phyloP scores from a whole-genome alignment of 2,888 invertebrate genomes.

The Melangyna quadrimaculata region DNA sequence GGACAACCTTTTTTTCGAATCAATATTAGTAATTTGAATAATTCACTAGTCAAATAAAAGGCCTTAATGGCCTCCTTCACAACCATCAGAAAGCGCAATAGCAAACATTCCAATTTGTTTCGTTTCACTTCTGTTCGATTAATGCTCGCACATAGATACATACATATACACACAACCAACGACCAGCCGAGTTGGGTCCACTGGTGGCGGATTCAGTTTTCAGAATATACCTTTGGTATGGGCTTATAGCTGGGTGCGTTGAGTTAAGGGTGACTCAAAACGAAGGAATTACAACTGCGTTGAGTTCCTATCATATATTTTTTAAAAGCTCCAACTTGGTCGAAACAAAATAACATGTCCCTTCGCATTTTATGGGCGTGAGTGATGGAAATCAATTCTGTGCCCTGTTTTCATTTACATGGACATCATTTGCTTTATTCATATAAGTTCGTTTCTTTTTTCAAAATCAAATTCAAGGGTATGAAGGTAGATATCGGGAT shows the following conservation, averaged over 20 bases:
- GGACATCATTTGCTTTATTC: constrained; percentile 12
- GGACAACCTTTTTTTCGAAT: constrained; percentile 76
- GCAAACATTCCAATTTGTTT: constrained; percentile 71
- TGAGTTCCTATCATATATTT: constrained; percentile 50
- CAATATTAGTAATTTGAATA: constrained; percentile 81
- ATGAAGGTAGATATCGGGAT: no score
- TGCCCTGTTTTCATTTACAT: constrained; percentile 14
- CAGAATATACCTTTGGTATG: not conserved
- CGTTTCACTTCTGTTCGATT: constrained; percentile 72
- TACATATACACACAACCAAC: not conserved
- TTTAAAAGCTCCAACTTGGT: constrained; percentile 40
- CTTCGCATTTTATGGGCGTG: constrained; percentile 50
- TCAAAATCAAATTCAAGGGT: not conserved
- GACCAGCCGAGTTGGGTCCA: constrained; percentile 38
- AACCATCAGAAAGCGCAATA: constrained; percentile 61
- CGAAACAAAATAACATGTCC: constrained; percentile 32
- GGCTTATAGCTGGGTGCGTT: constrained; percentile 39
- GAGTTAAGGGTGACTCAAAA: constrained; percentile 53
- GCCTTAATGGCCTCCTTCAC: constrained; percentile 79
- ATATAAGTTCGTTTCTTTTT: not conserved
- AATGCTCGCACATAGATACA: constrained; percentile 65
- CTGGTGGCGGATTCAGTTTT: not conserved
- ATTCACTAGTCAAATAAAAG: constrained; percentile 81
- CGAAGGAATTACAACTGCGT: constrained; percentile 59
- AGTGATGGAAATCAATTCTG: constrained; percentile 51